Base-by-base conservation (phyloP, 2,888 invertebrate species). In the Himalopsyche anomala region DNA sequence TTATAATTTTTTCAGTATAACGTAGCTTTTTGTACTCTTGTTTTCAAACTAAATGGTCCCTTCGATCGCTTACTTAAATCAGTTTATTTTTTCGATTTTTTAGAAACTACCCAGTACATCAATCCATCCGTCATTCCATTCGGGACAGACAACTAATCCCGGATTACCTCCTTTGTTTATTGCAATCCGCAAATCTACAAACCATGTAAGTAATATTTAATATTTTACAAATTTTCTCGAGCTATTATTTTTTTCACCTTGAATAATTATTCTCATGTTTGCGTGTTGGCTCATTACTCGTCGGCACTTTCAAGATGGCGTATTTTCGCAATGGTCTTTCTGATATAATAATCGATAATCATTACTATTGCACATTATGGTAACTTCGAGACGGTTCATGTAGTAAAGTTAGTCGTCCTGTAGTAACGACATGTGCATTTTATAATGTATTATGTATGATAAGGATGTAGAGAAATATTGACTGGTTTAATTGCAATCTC, bases 101-200 rank as follows among this genome's bases (percentile, higher is more conserved):
- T 28, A 74, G 74, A 74, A 74, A 74, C 19, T 38, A 74, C 74
- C 74, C 74, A 74, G 74, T 74, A 74, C 74, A 74, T 74, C 74
- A 74, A 62, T 74, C 74, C 74, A 74, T 74, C 74, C 74, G 74
- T 74, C 74, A 74, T 74, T 74, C 74, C 74, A 36, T 74, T 74
- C 74, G 74, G 74, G 74, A 74, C 36, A 9, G 9, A 28, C 74
- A 74, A 38, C 74, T 74, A 74, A 74, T 74, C 74, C 74, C 74
- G 74, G 74, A 74, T 74, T 74, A 74, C 74, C 74, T 74, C 74
- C 74, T 36, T 9, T 74, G 19, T 36, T 74, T 74, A 38, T 74
- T 74, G 74, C 74, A 28, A 74, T 74, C 74, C 36, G 74, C 74
- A 74, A 74, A 74, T 74, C 38, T 74, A 36, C 28, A 74, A 36